phyloP scores from a whole-genome alignment of 1,140 invertebrate genomes.

The Anadara kagoshimensis region DNA sequence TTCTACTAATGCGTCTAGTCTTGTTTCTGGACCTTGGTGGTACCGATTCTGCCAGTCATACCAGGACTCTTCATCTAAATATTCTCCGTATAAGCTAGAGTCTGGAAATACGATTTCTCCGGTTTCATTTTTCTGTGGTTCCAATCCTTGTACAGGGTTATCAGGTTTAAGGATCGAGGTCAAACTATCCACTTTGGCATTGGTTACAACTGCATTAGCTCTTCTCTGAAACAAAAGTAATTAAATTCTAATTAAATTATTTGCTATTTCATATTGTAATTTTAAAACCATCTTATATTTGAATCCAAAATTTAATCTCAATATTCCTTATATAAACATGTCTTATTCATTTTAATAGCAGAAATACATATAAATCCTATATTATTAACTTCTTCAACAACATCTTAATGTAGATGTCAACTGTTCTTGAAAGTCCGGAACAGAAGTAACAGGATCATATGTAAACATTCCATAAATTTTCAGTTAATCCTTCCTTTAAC shows the following conservation, averaged over 20 bases:
- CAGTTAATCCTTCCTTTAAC: too few relatives aligned
- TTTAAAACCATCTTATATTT: too few relatives aligned
- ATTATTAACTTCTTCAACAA: too few relatives aligned
- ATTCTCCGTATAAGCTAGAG: slow-evolving; percentile 65
- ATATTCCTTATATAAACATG: too few relatives aligned
- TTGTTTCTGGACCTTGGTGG: slow-evolving; percentile 44
- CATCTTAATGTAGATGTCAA: too few relatives aligned
- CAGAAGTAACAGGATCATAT: too few relatives aligned
- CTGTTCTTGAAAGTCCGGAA: too few relatives aligned
- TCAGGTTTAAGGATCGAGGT: slow-evolving; percentile 1
- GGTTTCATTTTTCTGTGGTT: slow-evolving; percentile 53
- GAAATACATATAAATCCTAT: too few relatives aligned
- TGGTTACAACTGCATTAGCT: slow-evolving; percentile 32
- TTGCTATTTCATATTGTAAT: too few relatives aligned
- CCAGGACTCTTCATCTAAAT: slow-evolving; percentile 69
- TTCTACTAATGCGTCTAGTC: slow-evolving; percentile 35
- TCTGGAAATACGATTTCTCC: slow-evolving; percentile 58
- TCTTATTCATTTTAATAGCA: too few relatives aligned
- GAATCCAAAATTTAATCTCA: too few relatives aligned
- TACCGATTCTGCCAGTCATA: slow-evolving; percentile 67
- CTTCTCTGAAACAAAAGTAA: slow-evolving; percentile 46
- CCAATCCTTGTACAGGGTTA: slow-evolving; percentile 25
- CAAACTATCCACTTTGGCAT: slow-evolving; percentile 47
- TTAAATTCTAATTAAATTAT: not conserved
- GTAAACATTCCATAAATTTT: too few relatives aligned